Percentiles rank a stretch among this genome's conserved stretches.
These are phyloP conservation scores for Apus apus DNA, from an alignment of 2,113 vertebrate genomes.

Conservation along the genomic window DNA sequence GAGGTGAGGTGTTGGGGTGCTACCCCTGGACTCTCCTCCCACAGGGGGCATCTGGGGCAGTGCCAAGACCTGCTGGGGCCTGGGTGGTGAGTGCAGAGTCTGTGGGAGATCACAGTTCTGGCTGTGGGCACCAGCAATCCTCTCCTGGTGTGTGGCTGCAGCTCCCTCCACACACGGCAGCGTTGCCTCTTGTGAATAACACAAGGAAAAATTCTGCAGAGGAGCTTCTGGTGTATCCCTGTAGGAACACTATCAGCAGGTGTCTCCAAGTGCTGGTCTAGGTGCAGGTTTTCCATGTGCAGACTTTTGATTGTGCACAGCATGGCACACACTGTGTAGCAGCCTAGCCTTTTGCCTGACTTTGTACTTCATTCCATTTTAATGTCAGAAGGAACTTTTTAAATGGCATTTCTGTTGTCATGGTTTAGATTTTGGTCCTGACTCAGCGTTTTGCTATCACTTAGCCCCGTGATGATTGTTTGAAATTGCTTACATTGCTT, in stretches of 20 bases:
- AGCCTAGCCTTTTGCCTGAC: background rate
- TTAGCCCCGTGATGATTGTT: fast-evolving
- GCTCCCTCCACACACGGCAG: fast-evolving
- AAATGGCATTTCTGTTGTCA: background rate
- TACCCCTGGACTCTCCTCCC: background rate
- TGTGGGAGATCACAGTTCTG: background rate
- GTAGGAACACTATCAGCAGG: background rate
- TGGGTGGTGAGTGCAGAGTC: background rate
- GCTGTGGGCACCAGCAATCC: fast-evolving
- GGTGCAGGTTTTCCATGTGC: background rate
- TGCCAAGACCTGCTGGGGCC: background rate
- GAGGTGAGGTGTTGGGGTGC: background rate
- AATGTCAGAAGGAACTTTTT: background rate
- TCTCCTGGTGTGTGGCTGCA: background rate
- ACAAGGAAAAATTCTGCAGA: fast-evolving
- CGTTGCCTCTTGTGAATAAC: fast-evolving
- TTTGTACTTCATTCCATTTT: background rate
- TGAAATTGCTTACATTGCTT: background rate
- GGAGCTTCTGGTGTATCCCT: background rate
- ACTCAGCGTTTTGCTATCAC: background rate
- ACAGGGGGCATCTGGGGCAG: too few relatives aligned
- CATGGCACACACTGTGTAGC: fast-evolving
- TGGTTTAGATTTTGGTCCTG: background rate
- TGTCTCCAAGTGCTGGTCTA: background rate
- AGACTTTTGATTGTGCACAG: background rate